Base-by-base conservation (phyloP, 1,140 invertebrate species). In the Steinernema feltiae region DNA sequence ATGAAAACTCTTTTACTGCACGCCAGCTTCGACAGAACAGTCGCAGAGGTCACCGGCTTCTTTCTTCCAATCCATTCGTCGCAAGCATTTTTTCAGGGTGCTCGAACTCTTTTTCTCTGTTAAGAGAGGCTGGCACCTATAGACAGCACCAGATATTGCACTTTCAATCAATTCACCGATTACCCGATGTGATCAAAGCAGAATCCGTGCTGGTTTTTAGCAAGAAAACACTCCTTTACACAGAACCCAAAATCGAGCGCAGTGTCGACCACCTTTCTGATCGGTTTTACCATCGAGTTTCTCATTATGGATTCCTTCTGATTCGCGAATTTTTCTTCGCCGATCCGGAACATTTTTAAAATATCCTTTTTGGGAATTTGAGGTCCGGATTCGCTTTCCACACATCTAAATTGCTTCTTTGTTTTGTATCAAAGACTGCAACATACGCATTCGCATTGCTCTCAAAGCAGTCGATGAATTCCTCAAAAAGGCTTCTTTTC, bases 11-110 rank as follows among this genome's bases (percentile, higher is more conserved):
- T 81, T 79, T 24, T 72, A 72, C 73, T 24, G 69, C 18, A 82
- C 72, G 35, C 81, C 81, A 30, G 81, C 81, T 32, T 77, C 82
- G 2, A 83, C 81, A n/a, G 83, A 81, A 53, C 81, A 82, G 30
- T 82, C 81, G 70, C 81, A 82, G 17, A 82, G 46, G 15, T 83
- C 78, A 15, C 83, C 81, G 30, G 82, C 80, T 48, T 82, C 83
- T 41, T 82, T 81, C 69, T 82, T 82, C 81, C 81, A 82, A 53
- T 82, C 81, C 46, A 82, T 74, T 2, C 70, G 32, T 71, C 80
- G 83, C 30, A 74, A 81, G 75, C 81, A 82, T 18, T 32, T 72
- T 53, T 84, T 81, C 30, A 82, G 29, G 1, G 81, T 82, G 53
- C 72, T 83, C n/a, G 30, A 69, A 17, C 83, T 78, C 30, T 85